Conservation (phyloP, 2,797 vertebrate species). For the Sebastiscus albofasciatus region DNA sequence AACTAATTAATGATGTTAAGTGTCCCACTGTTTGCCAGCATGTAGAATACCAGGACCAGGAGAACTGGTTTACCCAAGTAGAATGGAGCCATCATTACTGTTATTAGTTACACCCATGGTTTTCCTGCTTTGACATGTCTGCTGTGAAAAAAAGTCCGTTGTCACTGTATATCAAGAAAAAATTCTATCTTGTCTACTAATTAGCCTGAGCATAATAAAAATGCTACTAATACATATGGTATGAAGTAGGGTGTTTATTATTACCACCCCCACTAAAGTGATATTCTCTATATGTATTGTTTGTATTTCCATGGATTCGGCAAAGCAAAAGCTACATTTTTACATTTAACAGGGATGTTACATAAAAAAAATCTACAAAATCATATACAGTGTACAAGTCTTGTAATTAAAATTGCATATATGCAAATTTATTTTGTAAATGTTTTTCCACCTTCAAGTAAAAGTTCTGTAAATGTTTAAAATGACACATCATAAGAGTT, state of each 20-base stretch:
- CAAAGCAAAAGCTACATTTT: background rate
- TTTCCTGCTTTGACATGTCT: background rate
- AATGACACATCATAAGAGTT: background rate
- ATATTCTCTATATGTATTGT: background rate
- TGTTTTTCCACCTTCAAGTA: background rate
- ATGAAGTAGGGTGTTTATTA: background rate
- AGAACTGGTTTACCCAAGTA: background rate
- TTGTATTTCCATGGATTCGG: background rate
- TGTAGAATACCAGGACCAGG: background rate
- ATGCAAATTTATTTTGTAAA: background rate
- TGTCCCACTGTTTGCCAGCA: background rate
- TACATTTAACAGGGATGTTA: background rate
- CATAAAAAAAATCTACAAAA: background rate
- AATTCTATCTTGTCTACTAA: background rate
- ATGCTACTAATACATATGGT: background rate
- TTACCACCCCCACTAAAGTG: too few relatives aligned
- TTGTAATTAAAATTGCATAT: background rate
- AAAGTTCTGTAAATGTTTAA: background rate
- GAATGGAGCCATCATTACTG: background rate
- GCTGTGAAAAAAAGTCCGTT: too few relatives aligned
- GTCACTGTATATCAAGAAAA: background rate
- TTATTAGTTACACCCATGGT: background rate
- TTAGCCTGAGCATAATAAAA: background rate
- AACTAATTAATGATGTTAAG: background rate
- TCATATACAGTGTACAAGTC: background rate